Percentiles rank a stretch among this genome's conserved stretches.
Conservation (phyloP, 1,140 invertebrate species). For the Drepana arcuata region DNA sequence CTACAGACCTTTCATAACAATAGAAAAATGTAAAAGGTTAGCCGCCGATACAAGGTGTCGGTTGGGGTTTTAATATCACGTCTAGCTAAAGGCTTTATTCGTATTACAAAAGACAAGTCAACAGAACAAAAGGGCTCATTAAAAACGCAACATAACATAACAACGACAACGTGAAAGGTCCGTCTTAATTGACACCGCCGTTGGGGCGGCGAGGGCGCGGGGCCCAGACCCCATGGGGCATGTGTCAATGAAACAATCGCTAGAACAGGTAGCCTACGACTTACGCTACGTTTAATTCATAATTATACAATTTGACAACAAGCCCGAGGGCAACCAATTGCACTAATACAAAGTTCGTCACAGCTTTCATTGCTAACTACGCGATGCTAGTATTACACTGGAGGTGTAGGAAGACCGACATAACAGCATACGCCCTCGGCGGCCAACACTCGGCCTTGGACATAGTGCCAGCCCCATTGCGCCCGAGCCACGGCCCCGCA, state of each 20-base stretch:
- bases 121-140: no score
- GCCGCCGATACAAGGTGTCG: no score
- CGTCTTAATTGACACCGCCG: not conserved
- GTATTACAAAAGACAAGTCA: no score
- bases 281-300: conserved; percentile 13
- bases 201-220: no score
- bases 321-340: conserved; percentile 34
- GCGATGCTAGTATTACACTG: conserved; percentile 22
- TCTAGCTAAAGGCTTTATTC: no score
- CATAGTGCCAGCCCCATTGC: no score
- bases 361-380: conserved; percentile 14
- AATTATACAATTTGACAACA: conserved; percentile 33
- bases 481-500: no score
- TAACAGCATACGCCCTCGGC: not conserved
- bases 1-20: no score
- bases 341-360: conserved; percentile 35
- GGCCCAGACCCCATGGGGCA: not conserved
- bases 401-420: conserved; percentile 11
- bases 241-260: not conserved
- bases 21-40: no score
- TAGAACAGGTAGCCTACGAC: conserved; percentile 12
- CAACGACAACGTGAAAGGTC: no score
- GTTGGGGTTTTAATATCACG: no score
- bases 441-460: not conserved
- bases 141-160: no score